phyloP scores from a whole-genome alignment of 2,113 vertebrate genomes.

The Saccopteryx leptura region DNA sequence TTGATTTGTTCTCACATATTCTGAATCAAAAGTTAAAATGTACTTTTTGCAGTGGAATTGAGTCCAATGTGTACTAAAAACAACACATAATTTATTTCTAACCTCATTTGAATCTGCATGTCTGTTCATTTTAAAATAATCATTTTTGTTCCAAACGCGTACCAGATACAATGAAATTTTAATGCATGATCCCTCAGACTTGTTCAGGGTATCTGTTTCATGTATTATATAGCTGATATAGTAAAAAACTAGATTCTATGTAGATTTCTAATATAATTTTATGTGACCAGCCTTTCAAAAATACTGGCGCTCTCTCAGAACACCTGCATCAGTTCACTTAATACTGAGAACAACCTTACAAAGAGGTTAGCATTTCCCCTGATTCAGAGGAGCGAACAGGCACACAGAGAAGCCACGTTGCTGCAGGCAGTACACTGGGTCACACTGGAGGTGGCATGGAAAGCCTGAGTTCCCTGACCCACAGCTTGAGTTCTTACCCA shows the following conservation, averaged over 20 bases:
- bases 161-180: not conserved
- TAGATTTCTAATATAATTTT: not conserved
- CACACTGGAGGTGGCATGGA: not conserved
- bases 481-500: not conserved
- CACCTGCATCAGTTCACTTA: not conserved
- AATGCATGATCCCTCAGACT: not conserved
- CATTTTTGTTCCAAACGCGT: not conserved
- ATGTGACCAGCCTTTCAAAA: not conserved
- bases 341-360: not conserved
- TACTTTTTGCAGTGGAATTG: not conserved
- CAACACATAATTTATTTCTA: not conserved
- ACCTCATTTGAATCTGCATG: not conserved
- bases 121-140: slow-evolving; percentile 6
- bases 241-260: not conserved
- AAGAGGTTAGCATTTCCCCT: not conserved
- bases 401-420: not conserved
- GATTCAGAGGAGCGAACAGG: not conserved
- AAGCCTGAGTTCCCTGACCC: not conserved
- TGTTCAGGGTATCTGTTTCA: slow-evolving; percentile 5
- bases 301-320: not conserved
- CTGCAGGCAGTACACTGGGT: not conserved
- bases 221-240: not conserved
- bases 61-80: not conserved
- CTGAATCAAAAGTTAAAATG: slow-evolving; percentile 38
- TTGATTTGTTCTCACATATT: not conserved